Evolutionary conservation across 2,888 invertebrate species (phyloP).

Genomic region (Drosophila trichaetosa): DNA sequence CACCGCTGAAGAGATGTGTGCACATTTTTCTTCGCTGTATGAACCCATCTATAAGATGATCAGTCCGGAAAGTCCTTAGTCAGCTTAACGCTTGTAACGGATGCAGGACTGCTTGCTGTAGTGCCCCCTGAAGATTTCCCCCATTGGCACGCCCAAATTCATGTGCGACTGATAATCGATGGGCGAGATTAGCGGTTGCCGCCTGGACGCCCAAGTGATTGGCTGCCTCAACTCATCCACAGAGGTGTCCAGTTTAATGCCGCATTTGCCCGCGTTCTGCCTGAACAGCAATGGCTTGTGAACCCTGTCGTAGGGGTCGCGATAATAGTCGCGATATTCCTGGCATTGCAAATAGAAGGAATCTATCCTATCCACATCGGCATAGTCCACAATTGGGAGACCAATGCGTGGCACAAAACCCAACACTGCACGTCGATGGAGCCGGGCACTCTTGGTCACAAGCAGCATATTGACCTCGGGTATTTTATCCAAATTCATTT

Average conservation of each 20-base stretch:
- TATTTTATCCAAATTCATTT: slow-evolving; percentile 29
- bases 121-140: slow-evolving; percentile 13
- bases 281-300: slow-evolving; percentile 55
- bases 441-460: slow-evolving; percentile 32
- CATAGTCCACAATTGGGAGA: slow-evolving; percentile 75
- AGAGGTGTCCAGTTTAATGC: slow-evolving; percentile 31
- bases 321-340: slow-evolving; percentile 81
- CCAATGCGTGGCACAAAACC: slow-evolving; percentile 79
- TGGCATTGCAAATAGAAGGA: slow-evolving; percentile 78
- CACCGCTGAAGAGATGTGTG: slow-evolving; percentile 14
- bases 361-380: slow-evolving; percentile 73
- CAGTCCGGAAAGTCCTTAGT: neutral
- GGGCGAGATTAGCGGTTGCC: slow-evolving; percentile 14
- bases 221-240: slow-evolving; percentile 35
- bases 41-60: slow-evolving; percentile 12
- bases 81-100: slow-evolving; percentile 31
- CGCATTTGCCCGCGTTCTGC: slow-evolving; percentile 52
- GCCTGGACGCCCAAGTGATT: slow-evolving; percentile 19
- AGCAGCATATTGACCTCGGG: slow-evolving; percentile 41
- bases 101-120: slow-evolving; percentile 20
- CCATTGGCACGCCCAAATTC: slow-evolving; percentile 39
- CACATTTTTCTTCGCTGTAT: slow-evolving; percentile 17
- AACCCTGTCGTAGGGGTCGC: slow-evolving; percentile 78
- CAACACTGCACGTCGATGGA: slow-evolving; percentile 65
- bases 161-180: slow-evolving; percentile 33